Evolutionary conservation across 2,888 invertebrate species (phyloP).

Genomic region (Heliconius cydno): DNA sequence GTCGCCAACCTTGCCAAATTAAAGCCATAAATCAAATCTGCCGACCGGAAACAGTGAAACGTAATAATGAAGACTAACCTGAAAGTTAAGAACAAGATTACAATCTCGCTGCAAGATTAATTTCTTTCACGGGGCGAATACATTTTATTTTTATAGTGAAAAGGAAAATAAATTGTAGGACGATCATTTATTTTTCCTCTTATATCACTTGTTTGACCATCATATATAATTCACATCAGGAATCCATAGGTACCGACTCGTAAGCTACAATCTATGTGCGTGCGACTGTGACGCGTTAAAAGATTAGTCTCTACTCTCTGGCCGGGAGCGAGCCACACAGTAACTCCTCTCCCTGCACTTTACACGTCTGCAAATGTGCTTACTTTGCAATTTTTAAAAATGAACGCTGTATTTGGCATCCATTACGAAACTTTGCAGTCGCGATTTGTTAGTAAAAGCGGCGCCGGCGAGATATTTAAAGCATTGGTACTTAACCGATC

Average conservation of each 20-base stretch:
- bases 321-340: slow-evolving; percentile 46
- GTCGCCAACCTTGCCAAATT: slow-evolving; percentile 82
- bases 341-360: slow-evolving; percentile 28
- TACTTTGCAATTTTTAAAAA: slow-evolving; percentile 41
- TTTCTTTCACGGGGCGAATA: slow-evolving; percentile 54
- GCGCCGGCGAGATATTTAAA: slow-evolving; percentile 47
- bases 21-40: slow-evolving; percentile 81
- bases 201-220: not conserved
- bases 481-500: slow-evolving; percentile 45
- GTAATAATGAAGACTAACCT: slow-evolving; percentile 77
- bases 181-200: not conserved
- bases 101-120: slow-evolving; percentile 60
- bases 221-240: slow-evolving; percentile 35
- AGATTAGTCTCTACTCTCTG: slow-evolving; percentile 76
- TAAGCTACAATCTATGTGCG: slow-evolving; percentile 79
- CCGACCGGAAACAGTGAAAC: slow-evolving; percentile 76
- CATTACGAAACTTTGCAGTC: slow-evolving; percentile 47
- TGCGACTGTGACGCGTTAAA: slow-evolving; percentile 78
- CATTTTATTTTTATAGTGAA: slow-evolving; percentile 7
- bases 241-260: slow-evolving; percentile 63
- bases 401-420: slow-evolving; percentile 41
- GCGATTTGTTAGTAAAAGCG: slow-evolving; percentile 44
- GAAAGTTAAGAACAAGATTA: slow-evolving; percentile 59
- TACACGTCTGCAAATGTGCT: slow-evolving; percentile 34
- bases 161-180: not conserved